These are phyloP conservation scores for Dermatemys mawii DNA, from an alignment of 2,113 vertebrate species.

Conservation along the genomic window DNA sequence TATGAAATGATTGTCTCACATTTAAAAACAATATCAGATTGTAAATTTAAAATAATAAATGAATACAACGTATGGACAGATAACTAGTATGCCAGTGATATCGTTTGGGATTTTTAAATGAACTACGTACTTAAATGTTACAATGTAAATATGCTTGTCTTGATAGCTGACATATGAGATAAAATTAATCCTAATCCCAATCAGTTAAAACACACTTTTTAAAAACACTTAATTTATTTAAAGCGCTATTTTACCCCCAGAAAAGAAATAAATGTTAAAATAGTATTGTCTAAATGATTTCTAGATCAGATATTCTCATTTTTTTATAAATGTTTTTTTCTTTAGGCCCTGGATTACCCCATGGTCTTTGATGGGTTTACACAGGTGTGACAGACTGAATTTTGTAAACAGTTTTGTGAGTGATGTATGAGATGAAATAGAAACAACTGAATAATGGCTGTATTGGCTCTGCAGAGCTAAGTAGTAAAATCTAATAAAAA, in stretches of 20 bases:
- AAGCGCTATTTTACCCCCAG: neutral
- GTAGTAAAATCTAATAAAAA: no score
- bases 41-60: neutral
- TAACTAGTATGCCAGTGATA: neutral
- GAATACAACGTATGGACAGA: rapidly evolving
- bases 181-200: neutral
- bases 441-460: neutral
- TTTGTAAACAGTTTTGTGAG: neutral
- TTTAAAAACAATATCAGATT: neutral
- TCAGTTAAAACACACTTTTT: neutral
- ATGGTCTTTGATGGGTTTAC: rapidly evolving
- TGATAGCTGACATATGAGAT: neutral
- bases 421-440: neutral
- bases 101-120: neutral
- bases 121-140: neutral
- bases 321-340: neutral
- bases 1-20: neutral
- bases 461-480: neutral
- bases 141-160: neutral
- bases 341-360: neutral
- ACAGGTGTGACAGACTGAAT: neutral
- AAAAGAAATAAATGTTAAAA: neutral
- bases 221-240: neutral
- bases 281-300: neutral
- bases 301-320: neutral